phyloP scores from a whole-genome alignment of 1,140 invertebrate genomes.

The Laodelphax striatellus region DNA sequence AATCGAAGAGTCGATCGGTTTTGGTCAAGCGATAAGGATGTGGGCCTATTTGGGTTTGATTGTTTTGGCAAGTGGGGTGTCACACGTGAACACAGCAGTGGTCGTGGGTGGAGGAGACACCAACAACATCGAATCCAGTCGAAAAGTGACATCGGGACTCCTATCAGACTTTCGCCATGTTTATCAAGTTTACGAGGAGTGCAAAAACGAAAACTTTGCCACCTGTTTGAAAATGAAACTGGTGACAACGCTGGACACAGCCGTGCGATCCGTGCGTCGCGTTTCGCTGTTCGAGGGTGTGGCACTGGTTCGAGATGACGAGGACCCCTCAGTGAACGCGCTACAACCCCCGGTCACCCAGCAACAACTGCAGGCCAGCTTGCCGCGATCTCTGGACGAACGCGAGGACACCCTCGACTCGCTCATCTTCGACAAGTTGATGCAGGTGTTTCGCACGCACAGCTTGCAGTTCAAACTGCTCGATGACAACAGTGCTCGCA shows the following conservation, averaged over 20 bases:
- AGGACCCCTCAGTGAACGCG: slow-evolving; percentile 35
- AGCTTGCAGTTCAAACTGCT: slow-evolving; percentile 46
- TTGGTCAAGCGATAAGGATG: background rate
- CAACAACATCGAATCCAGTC: background rate
- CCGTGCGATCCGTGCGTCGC: slow-evolving; percentile 44
- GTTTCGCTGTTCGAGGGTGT: slow-evolving; percentile 56
- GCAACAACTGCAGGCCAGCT: slow-evolving; percentile 48
- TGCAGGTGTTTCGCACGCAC: slow-evolving; percentile 59
- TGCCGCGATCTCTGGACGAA: slow-evolving; percentile 53
- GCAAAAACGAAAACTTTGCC: slow-evolving; percentile 50
- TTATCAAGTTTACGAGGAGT: slow-evolving; percentile 60
- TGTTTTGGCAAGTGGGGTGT: background rate
- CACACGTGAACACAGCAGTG: background rate
- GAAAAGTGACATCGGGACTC: slow-evolving; percentile 20
- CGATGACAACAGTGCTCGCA: slow-evolving; percentile 3
- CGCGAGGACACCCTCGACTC: slow-evolving; percentile 59
- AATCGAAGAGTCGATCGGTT: background rate
- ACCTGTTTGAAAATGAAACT: slow-evolving; percentile 66
- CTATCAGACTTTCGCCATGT: slow-evolving; percentile 41
- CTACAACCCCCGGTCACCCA: slow-evolving; percentile 31
- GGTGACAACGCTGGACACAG: slow-evolving; percentile 54
- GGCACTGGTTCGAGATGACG: slow-evolving; percentile 51
- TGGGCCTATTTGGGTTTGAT: background rate
- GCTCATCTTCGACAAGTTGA: slow-evolving; percentile 58
- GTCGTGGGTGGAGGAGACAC: too few relatives aligned